A percentile compares a stretch with the other conserved stretches of the same genome.
Evolutionary conservation across 2,888 invertebrate species (phyloP).

Genomic region (Leptopilina drosophilae): DNA sequence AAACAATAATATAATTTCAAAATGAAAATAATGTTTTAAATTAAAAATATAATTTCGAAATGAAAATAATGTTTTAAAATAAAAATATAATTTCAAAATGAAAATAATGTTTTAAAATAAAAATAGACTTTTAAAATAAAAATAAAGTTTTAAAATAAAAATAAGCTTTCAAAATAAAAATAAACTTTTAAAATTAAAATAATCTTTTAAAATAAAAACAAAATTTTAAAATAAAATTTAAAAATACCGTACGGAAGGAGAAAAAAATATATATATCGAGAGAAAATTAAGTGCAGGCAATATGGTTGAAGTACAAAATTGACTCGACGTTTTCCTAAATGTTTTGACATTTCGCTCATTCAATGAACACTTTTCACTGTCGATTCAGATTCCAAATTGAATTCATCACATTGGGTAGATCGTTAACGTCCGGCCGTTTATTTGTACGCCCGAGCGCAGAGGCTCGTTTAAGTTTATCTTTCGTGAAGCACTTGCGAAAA

Average conservation of each 20-base stretch:
- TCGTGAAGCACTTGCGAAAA: conserved; percentile 29
- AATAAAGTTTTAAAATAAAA: no score
- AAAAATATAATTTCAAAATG: no score
- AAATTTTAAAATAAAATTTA: no score
- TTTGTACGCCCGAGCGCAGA: conserved; percentile 7
- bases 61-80: no score
- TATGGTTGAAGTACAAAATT: conserved; percentile 26
- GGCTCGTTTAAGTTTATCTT: conserved; percentile 29
- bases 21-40: no score
- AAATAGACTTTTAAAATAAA: no score
- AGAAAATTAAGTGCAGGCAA: conserved; percentile 28
- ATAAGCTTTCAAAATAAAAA: no score
- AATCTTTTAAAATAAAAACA: no score
- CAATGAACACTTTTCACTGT: conserved; percentile 40
- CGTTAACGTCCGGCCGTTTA: conserved; percentile 36
- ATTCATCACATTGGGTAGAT: conserved; percentile 32
- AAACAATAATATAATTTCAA: no score
- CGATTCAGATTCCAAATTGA: conserved; percentile 28
- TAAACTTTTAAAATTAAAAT: no score
- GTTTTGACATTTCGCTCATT: conserved; percentile 39
- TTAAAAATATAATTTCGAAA: no score
- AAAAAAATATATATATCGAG: not conserved
- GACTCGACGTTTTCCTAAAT: conserved; percentile 46
- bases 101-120: no score
- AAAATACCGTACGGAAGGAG: not conserved